Evolutionary conservation across 1,140 invertebrate species (phyloP), one percentile per base, ranked within the genome.

Genomic region (Thaumatotibia leucotreta): DNA sequence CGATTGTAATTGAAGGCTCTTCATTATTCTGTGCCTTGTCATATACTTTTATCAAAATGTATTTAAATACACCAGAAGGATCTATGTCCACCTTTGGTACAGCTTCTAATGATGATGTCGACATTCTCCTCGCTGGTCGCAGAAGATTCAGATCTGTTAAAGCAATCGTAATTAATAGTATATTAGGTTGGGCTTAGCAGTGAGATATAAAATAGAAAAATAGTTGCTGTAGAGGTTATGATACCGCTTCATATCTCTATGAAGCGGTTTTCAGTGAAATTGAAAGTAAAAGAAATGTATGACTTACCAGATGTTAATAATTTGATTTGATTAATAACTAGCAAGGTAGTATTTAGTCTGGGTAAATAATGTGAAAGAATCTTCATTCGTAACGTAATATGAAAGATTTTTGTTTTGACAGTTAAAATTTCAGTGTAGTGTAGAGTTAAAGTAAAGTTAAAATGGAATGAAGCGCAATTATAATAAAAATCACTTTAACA

Each of bases 61-160:
- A 98, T 83, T 98, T 98, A 83, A 97, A 98, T 50, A 93, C 93
- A 23, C 97, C 97, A 64, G 84, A 80, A 11, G 92, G 88, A 80
- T 97, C 97, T 75, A 98, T 97, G 67, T 97, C 95, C 11, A 97
- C 96, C 75, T 95, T 93, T 1, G 94, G 91, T 66, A 98, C 77
- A 64, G 66, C 65, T 9, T 69, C 63, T n/a, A 79, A 63, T 10
- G 67, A 63, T 35, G 66, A 24, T 54, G 71, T 61, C 24, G 80
- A 72, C 84, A 89, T 87, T 50, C 67, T 84, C 66, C 39, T 45
- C 1, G 39, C 39, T 20, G 17, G 17, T 8, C 39, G 17, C 20
- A 20, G 39, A 20, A 9, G 17, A 20, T 45, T 17, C 8, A n/a
- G 17, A 1, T 45, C 39, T 45, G 39, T 6, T 20, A 6, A 33